Base-by-base conservation (phyloP, 2,888 invertebrate species). In the Strigamia transsilvanica region DNA sequence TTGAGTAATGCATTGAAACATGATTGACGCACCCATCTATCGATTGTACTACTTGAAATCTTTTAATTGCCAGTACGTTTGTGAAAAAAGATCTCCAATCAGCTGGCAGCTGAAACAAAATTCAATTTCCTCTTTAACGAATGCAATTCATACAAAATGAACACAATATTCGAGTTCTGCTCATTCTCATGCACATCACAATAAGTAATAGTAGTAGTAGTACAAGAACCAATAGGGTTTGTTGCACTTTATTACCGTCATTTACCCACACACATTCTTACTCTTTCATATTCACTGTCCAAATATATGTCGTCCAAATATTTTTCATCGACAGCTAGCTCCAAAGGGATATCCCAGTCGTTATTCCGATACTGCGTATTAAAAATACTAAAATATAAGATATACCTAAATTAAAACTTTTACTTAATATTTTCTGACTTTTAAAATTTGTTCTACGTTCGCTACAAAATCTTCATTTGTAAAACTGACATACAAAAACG, bases 31-130 rank as follows among this genome's bases (percentile, higher is more conserved):
- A 66, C 61, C 61, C 61, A 18, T 0, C 18, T 66, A 21, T 6
- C 23, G 6, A 66, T 23, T 66, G 9, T 18, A 5, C 10, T 12
- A 66, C 21, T 21, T 21, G 61, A 7, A 66, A 66, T 23, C 12
- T 66, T 66, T 66, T 66, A 66, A 66, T 18, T 23, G 23, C 12
- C 23, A 66, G 23, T 66, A 66, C 21, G 21, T 66, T 66, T 21
- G 0, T 18, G 23, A 23, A 23, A 23, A 21, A 66, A 66, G 61
- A 66, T 21, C 23, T 66, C 61, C 61, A 66, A 66, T 66, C 61
- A 66, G 61, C 61, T 18, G 21, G n/a, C 18, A 66, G 21, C 61
- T 66, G 18, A 15, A 66, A 66, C 2, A 23, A 18, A 23, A 23
- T 21, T 0, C 23, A 66, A 12, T n/a, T 21, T 23, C 10, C 0